Conservation (phyloP, 2,888 invertebrate genomes). For the Arctia plantaginis region DNA sequence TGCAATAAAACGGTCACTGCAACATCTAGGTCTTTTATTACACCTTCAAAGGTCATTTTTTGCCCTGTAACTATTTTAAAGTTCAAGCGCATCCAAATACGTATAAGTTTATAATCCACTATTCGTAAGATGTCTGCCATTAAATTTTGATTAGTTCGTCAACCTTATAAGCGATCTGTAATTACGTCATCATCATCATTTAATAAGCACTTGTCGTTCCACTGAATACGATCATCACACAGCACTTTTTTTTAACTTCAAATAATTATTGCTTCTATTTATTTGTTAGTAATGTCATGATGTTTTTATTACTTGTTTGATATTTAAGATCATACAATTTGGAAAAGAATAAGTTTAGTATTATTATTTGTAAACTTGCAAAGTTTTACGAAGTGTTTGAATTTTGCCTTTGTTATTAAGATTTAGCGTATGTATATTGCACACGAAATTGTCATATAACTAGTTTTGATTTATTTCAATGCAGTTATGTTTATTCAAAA, state of each 20-base stretch:
- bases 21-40: no score
- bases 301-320: no score
- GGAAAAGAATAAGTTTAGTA: no score
- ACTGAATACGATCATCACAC: background rate
- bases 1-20: no score
- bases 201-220: slow-evolving; percentile 1
- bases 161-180: slow-evolving; percentile 4
- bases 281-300: background rate
- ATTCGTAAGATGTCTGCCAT: background rate
- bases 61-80: background rate
- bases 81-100: background rate
- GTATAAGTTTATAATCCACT: background rate
- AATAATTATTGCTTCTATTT: background rate
- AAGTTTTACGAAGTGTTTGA: no score
- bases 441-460: background rate
- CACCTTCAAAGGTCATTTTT: background rate
- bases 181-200: background rate
- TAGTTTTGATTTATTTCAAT: background rate
- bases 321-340: no score
- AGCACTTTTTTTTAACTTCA: background rate
- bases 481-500: background rate
- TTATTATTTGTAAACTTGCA: no score
- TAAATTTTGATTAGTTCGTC: slow-evolving; percentile 9
- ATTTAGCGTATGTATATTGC: no score
- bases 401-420: no score